phyloP scores from a whole-genome alignment of 2,797 vertebrate species.

The Anas bernieri region DNA sequence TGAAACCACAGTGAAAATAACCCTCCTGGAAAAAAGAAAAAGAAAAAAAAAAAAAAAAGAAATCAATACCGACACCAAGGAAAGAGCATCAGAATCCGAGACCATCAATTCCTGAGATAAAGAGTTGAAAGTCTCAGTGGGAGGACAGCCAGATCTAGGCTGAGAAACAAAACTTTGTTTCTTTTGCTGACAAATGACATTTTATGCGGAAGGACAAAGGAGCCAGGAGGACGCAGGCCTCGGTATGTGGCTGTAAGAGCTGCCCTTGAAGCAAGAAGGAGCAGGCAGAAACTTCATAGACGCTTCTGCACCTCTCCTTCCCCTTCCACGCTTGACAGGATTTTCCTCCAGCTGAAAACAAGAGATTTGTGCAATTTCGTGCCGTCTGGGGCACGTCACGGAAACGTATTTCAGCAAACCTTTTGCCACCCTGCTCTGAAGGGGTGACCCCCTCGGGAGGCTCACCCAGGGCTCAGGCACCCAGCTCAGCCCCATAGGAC shows the following conservation, averaged over 20 bases:
- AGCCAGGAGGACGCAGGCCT: neutral
- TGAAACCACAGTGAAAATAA: constrained; percentile 65
- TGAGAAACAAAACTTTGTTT: constrained; percentile 48
- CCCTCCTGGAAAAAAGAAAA: constrained; percentile 26
- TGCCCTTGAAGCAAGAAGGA: neutral
- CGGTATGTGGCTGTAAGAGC: neutral
- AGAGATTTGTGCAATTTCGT: neutral
- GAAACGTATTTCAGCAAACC: neutral
- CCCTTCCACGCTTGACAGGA: neutral
- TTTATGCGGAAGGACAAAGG: constrained; percentile 22
- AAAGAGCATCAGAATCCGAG: constrained; percentile 44
- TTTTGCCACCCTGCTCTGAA: neutral
- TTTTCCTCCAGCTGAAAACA: neutral
- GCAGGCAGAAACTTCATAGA: neutral
- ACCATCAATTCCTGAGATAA: constrained; percentile 61
- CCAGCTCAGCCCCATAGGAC: accelerated
- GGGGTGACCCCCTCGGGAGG: neutral
- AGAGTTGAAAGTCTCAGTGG: constrained; percentile 50
- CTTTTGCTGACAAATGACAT: constrained; percentile 56
- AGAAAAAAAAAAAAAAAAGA: neutral
- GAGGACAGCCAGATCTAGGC: constrained; percentile 45
- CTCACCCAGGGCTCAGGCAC: neutral
- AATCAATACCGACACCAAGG: constrained; percentile 57
- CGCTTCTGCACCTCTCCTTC: neutral
- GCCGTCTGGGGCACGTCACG: neutral